phyloP scores from a whole-genome alignment of 1,140 invertebrate species.

The Pseudomyrmex concolor region DNA sequence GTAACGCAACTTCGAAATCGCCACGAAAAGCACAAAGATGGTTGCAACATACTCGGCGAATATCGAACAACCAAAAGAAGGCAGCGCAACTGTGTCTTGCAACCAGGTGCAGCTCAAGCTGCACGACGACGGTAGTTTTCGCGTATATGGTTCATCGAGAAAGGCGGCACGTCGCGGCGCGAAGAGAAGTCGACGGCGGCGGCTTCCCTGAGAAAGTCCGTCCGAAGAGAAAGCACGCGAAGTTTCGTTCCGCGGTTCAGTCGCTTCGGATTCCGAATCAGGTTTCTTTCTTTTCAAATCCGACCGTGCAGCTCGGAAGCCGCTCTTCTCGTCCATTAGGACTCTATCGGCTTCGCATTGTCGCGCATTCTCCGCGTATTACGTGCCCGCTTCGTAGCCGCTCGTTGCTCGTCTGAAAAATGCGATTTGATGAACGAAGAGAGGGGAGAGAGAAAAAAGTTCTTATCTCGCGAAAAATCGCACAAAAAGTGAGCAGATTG shows the following conservation, averaged over 20 bases:
- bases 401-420: neutral
- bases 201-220: slow-evolving; percentile 52
- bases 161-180: slow-evolving; percentile 22
- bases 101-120: too few species aligned
- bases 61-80: too few species aligned
- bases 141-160: slow-evolving; percentile 18
- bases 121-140: neutral
- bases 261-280: slow-evolving; percentile 8
- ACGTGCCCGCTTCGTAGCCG: neutral
- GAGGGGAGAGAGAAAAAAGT: neutral
- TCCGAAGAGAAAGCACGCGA: slow-evolving; percentile 60
- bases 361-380: slow-evolving; percentile 51
- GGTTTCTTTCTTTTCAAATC: slow-evolving; percentile 31
- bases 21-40: neutral
- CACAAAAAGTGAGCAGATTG: neutral
- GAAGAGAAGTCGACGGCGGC: slow-evolving; percentile 22
- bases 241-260: slow-evolving; percentile 42
- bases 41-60: too few species aligned
- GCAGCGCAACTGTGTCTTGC: too few species aligned
- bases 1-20: slow-evolving; percentile 12
- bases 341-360: slow-evolving; percentile 23
- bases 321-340: slow-evolving; percentile 28
- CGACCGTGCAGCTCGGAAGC: slow-evolving; percentile 8
- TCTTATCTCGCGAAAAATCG: neutral
- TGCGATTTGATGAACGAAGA: neutral